These are phyloP conservation scores for Peromyscus polionotus DNA, from an alignment of 2,113 vertebrate species.

Conservation along the genomic window DNA sequence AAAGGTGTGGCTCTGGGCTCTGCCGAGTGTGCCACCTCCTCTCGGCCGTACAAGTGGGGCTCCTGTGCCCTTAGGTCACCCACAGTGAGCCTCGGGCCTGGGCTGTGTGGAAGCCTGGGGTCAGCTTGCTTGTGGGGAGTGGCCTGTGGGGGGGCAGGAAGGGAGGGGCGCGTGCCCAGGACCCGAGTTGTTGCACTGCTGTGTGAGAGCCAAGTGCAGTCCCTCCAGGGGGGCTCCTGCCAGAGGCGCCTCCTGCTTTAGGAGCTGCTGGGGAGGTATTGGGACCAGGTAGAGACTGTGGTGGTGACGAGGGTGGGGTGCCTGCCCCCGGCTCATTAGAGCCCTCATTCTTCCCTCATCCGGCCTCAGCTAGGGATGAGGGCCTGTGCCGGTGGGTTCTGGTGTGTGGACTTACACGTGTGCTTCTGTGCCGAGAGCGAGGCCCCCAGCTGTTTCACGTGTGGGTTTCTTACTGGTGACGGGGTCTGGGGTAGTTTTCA, in stretches of 20 bases:
- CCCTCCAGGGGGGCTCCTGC: background rate
- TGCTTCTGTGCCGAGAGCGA: too few relatives aligned
- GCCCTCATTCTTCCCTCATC: accelerated
- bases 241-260: background rate
- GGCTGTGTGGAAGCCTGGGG: background rate
- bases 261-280: background rate
- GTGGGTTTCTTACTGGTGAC: background rate
- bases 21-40: background rate
- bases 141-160: background rate
- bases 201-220: background rate
- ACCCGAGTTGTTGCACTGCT: background rate
- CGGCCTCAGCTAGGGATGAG: accelerated
- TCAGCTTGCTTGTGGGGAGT: background rate
- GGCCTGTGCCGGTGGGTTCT: background rate
- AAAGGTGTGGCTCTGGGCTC: slow-evolving; percentile 87
- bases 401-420: background rate
- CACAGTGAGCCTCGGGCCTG: background rate
- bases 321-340: background rate
- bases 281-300: background rate
- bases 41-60: background rate
- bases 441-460: background rate
- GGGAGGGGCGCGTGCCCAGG: background rate
- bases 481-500: background rate
- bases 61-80: background rate
- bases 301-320: background rate